Percentiles rank a stretch among this genome's conserved stretches.
phyloP scores from a whole-genome alignment of 2,888 invertebrate genomes.

The Stenchaetothrips biformis region DNA sequence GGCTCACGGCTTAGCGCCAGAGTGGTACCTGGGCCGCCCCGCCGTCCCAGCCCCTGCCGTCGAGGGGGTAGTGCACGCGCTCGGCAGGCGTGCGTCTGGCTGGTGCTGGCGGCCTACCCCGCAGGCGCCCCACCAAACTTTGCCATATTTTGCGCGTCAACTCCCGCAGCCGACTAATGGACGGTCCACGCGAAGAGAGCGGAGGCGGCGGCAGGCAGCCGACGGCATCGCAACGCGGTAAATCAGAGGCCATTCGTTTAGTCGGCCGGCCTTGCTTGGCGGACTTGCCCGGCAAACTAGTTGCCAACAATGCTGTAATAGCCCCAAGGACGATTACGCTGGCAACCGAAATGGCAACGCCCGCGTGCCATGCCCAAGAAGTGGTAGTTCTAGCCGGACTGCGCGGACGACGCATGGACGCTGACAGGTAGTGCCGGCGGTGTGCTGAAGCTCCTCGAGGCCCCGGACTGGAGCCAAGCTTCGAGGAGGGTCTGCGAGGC shows the following conservation, averaged over 20 bases:
- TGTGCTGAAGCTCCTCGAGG: background rate
- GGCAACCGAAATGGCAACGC: slow-evolving; percentile 10
- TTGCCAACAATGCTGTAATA: slow-evolving; percentile 21
- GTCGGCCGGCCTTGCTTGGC: background rate
- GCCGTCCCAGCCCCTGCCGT: background rate
- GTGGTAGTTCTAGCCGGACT: too few relatives aligned
- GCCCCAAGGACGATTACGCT: slow-evolving; percentile 22
- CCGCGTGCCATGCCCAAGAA: background rate
- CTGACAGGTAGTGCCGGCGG: too few relatives aligned
- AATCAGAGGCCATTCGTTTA: slow-evolving; percentile 17
- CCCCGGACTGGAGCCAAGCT: background rate
- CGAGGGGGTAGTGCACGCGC: background rate
- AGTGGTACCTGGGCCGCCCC: too few relatives aligned
- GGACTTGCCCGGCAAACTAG: slow-evolving; percentile 14
- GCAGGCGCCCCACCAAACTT: background rate
- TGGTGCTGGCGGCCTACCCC: background rate
- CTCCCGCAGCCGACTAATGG: too few relatives aligned
- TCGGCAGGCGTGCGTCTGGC: background rate
- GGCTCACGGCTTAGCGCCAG: too few relatives aligned
- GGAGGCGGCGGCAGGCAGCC: too few relatives aligned
- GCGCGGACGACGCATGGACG: too few relatives aligned
- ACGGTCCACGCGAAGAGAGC: too few relatives aligned
- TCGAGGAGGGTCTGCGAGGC: background rate
- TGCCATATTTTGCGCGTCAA: too few relatives aligned
- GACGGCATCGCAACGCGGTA: background rate